phyloP scores from a whole-genome alignment of 92 coral and sea anemone genomes.

The Hydrozoanthus gracilis region DNA sequence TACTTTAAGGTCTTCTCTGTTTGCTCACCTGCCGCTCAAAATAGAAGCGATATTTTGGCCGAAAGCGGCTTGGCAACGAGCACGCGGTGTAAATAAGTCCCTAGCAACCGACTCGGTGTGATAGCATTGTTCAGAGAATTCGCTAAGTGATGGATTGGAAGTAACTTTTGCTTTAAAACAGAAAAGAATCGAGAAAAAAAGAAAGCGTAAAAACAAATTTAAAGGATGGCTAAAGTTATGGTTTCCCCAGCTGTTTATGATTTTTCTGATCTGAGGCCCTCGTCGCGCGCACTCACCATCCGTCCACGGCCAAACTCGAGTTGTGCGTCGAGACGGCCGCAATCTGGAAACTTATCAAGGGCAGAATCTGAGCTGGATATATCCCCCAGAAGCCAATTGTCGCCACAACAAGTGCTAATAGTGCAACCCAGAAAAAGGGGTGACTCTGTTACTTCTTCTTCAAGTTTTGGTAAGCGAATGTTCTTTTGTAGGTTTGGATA shows the following conservation, averaged over 20 bases:
- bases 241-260: conserved; percentile 81
- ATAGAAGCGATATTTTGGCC: no score
- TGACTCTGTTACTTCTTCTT: conserved; percentile 59
- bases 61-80: conserved; percentile 8
- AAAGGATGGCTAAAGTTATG: conserved; percentile 82
- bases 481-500: conserved; percentile 12
- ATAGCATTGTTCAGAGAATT: not conserved
- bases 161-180: not conserved
- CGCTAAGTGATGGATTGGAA: not conserved
- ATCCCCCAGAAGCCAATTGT: conserved; percentile 61
- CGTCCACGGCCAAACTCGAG: conserved; percentile 78
- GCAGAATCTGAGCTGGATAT: conserved; percentile 56
- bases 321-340: conserved; percentile 60
- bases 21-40: no score
- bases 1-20: no score
- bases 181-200: not conserved
- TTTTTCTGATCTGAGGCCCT: conserved; percentile 80
- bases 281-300: conserved; percentile 80
- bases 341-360: conserved; percentile 63
- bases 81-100: conserved; percentile 18
- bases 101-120: not conserved
- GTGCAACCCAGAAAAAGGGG: conserved; percentile 66
- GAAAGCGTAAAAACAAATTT: not conserved
- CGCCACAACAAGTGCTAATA: conserved; percentile 48
- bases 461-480: conserved; percentile 72